These are phyloP conservation scores for Caenorhabditis sulstoni DNA, from an alignment of 2,888 invertebrate genomes.

Conservation along the genomic window DNA sequence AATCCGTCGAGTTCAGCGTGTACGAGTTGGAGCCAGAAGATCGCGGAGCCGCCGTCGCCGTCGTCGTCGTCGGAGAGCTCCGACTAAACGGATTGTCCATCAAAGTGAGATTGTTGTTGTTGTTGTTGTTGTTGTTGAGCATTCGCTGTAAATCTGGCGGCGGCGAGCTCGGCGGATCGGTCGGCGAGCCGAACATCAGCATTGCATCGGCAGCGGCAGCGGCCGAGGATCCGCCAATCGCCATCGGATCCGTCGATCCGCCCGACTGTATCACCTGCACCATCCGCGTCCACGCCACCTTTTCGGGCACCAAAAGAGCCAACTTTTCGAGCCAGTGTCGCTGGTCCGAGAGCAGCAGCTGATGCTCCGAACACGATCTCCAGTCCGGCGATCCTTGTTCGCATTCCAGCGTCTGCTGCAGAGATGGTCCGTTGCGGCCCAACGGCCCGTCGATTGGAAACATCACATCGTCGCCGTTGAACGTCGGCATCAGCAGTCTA, in stretches of 20 bases:
- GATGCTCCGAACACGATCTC: constrained; percentile 64
- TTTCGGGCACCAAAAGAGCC: constrained; percentile 61
- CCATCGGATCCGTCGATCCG: neutral
- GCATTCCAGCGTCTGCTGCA: constrained; percentile 68
- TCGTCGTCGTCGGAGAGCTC: neutral
- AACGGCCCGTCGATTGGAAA: constrained; percentile 75
- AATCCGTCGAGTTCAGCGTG: neutral
- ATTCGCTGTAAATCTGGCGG: no score
- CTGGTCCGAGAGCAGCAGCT: constrained; percentile 66
- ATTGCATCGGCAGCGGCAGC: neutral
- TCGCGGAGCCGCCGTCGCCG: no score
- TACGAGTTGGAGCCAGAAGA: neutral
- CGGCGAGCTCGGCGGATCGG: neutral
- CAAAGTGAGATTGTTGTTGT: no score
- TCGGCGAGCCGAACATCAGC: constrained; percentile 22
- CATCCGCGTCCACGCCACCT: constrained; percentile 50
- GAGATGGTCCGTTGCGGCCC: constrained; percentile 68
- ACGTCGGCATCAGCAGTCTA: constrained; percentile 73
- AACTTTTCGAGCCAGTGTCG: constrained; percentile 67
- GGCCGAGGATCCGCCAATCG: no score
- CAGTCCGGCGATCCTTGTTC: constrained; percentile 56
- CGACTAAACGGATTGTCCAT: constrained; percentile 46
- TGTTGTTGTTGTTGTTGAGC: no score
- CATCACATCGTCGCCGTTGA: constrained; percentile 74
- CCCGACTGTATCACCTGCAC: constrained; percentile 44